These are phyloP conservation scores for Habrosyne pyritoides DNA, from an alignment of 2,888 invertebrate species.

Conservation along the genomic window DNA sequence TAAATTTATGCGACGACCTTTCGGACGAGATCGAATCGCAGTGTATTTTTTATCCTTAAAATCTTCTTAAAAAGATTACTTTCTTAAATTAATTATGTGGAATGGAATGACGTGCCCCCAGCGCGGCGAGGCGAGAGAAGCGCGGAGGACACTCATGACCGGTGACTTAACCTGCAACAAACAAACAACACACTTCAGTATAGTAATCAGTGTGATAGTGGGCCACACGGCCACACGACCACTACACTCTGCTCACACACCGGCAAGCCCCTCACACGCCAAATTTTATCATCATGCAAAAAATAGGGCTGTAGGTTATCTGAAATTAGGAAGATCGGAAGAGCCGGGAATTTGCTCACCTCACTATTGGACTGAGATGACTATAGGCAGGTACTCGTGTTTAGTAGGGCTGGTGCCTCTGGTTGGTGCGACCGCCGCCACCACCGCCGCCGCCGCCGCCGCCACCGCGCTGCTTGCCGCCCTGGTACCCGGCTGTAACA, in stretches of 20 bases:
- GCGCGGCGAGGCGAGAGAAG: slow-evolving; percentile 62
- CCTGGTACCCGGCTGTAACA: slow-evolving; percentile 86
- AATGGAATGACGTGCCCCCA: slow-evolving; percentile 81
- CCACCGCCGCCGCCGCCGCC: slow-evolving; percentile 88
- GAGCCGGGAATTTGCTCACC: slow-evolving; percentile 50
- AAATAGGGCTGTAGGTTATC: neutral
- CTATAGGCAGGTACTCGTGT: slow-evolving; percentile 72
- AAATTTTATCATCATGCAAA: no score
- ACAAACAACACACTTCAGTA: slow-evolving; percentile 12
- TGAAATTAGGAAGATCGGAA: neutral
- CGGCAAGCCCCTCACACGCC: no score
- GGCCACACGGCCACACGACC: no score
- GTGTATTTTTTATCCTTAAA: slow-evolving; percentile 75
- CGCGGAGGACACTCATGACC: slow-evolving; percentile 74
- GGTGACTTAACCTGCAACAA: slow-evolving; percentile 81
- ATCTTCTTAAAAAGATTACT: slow-evolving; percentile 77
- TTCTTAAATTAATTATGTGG: slow-evolving; percentile 81
- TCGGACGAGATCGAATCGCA: slow-evolving; percentile 58
- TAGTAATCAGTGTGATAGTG: no score
- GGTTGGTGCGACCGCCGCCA: slow-evolving; percentile 89
- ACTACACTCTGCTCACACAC: no score
- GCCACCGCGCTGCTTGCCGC: slow-evolving; percentile 92
- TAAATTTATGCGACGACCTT: slow-evolving; percentile 70
- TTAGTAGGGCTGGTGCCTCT: slow-evolving; percentile 95
- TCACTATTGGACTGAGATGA: slow-evolving; percentile 80